phyloP scores from a whole-genome alignment of 2,888 invertebrate species.

The Drosophila nigricruria region DNA sequence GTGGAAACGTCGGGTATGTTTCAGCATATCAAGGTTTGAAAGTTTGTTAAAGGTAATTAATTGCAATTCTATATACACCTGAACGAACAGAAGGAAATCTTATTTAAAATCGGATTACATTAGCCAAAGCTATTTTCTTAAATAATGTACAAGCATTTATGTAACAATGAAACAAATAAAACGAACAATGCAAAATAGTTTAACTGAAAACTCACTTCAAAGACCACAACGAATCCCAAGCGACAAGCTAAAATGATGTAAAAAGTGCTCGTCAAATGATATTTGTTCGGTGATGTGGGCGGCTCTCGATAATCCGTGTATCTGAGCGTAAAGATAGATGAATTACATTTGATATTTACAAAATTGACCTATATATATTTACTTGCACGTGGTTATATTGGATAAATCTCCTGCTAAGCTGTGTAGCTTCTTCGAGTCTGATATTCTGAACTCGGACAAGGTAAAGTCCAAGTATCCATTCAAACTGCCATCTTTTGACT shows the following conservation, averaged over 20 bases:
- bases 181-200: constrained; percentile 29
- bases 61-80: constrained; percentile 25
- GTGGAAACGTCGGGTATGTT: constrained; percentile 81
- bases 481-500: constrained; percentile 88
- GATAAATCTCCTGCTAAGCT: constrained; percentile 84
- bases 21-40: constrained; percentile 82
- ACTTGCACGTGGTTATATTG: constrained; percentile 89
- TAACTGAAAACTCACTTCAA: constrained; percentile 89
- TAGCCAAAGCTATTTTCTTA: constrained; percentile 27
- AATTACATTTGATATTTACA: neutral
- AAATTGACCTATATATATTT: constrained; percentile 29
- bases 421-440: constrained; percentile 87
- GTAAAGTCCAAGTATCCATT: constrained; percentile 93
- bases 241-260: constrained; percentile 96
- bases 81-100: constrained; percentile 55
- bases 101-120: constrained; percentile 45
- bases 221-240: constrained; percentile 95
- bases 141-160: constrained; percentile 55
- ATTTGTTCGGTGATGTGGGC: constrained; percentile 87
- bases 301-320: constrained; percentile 95
- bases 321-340: constrained; percentile 53
- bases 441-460: constrained; percentile 90
- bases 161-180: constrained; percentile 48
- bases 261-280: constrained; percentile 91
- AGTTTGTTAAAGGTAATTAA: constrained; percentile 23